Conservation (phyloP, 2,113 vertebrate genomes). For the Cricetomys ansorgei region DNA sequence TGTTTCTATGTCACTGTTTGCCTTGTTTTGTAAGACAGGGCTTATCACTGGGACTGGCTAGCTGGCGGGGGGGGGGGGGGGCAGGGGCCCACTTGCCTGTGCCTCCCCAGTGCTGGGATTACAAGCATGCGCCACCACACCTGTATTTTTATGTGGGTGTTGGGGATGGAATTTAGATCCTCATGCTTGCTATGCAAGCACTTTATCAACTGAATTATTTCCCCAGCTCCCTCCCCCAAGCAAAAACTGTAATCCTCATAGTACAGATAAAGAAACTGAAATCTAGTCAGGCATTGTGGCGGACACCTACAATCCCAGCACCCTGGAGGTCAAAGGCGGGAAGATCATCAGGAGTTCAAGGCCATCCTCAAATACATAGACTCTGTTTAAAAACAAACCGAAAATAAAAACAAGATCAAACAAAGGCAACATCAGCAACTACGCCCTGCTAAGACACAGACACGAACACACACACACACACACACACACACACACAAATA, state of each 20-base stretch:
- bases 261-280: not conserved
- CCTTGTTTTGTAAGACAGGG: not conserved
- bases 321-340: not conserved
- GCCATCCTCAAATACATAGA: not conserved
- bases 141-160: not conserved
- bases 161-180: not conserved
- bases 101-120: not conserved
- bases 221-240: not conserved
- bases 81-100: not conserved
- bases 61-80: too few species aligned
- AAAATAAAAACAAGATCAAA: not conserved
- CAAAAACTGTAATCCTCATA: not conserved
- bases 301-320: not conserved
- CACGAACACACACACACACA: not conserved
- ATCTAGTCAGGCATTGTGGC: not conserved
- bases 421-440: not conserved
- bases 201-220: not conserved
- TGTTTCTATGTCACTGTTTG: not conserved
- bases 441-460: too few species aligned
- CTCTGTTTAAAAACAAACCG: not conserved
- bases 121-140: not conserved
- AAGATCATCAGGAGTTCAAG: not conserved
- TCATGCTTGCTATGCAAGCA: not conserved
- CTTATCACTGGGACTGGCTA: not conserved
- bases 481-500: not conserved